These are phyloP conservation scores for Drosophila pandora DNA, from an alignment of 1,140 invertebrate species.

Conservation along the genomic window DNA sequence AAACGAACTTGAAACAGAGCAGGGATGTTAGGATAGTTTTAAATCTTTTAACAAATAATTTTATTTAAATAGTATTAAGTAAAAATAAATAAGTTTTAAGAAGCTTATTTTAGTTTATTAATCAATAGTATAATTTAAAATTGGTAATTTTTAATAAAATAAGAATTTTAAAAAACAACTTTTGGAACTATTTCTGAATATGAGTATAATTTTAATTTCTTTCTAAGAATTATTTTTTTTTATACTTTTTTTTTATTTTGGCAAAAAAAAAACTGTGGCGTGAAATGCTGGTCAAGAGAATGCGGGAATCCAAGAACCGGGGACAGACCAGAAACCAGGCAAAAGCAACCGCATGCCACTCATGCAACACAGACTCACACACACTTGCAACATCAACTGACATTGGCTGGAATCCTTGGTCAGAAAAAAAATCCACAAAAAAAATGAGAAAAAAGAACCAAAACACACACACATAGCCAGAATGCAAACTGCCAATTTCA, in stretches of 20 bases:
- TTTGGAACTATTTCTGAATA: no score
- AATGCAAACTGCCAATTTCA: constrained; percentile 80
- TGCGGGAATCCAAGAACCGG: constrained; percentile 4
- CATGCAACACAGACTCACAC: constrained; percentile 62
- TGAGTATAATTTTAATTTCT: neutral
- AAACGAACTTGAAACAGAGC: constrained; percentile 47
- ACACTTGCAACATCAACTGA: constrained; percentile 39
- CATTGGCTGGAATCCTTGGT: constrained; percentile 68
- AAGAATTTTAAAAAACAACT: no score
- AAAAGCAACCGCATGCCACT: constrained; percentile 60
- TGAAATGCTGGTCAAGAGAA: constrained; percentile 46
- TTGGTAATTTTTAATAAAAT: no score
- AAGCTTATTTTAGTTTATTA: no score
- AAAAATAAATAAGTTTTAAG: no score
- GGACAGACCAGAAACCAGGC: constrained; percentile 8
- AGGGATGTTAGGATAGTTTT: no score
- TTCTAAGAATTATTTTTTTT: neutral
- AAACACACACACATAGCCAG: constrained; percentile 48
- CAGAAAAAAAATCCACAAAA: constrained; percentile 17
- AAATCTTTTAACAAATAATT: no score
- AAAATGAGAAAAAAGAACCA: constrained; percentile 6
- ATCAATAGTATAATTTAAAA: no score
- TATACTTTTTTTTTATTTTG: neutral
- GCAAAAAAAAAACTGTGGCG: constrained; percentile 40
- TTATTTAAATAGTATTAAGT: no score